Conservation (phyloP, 2,797 vertebrate species). For the Enteromius viviparus region DNA sequence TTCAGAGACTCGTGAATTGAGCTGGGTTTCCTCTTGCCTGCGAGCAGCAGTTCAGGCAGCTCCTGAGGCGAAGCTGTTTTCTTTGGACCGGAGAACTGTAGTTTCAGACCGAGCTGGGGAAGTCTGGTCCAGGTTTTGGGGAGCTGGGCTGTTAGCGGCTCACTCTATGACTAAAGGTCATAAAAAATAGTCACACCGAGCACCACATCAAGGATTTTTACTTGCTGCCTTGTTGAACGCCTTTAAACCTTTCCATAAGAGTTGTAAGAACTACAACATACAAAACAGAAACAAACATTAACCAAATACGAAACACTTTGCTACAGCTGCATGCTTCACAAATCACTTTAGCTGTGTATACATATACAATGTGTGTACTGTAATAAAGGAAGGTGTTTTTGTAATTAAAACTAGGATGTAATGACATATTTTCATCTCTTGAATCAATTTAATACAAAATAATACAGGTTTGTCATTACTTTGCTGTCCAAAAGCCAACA, state of each 20-base stretch:
- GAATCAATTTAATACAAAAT: background rate
- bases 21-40: constrained; percentile 33
- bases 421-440: background rate
- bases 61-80: constrained; percentile 48
- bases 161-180: constrained; percentile 24
- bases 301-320: too few species aligned
- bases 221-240: background rate
- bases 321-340: too few species aligned
- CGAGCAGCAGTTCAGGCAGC: constrained; percentile 42
- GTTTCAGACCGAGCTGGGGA: constrained; percentile 36
- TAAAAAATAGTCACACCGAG: constrained; percentile 23
- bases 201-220: background rate
- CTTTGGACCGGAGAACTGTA: constrained; percentile 51
- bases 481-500: background rate
- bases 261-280: too few species aligned
- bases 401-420: background rate
- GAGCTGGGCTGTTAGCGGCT: constrained; percentile 4
- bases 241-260: constrained; percentile 5
- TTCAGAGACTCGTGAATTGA: constrained; percentile 49
- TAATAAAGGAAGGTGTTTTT: background rate
- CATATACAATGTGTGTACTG: background rate
- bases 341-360: background rate
- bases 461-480: background rate
- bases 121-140: constrained; percentile 20
- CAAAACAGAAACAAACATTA: too few species aligned